Base-by-base conservation (phyloP, 2,113 vertebrate species). In the Chloropsis cyanopogon region DNA sequence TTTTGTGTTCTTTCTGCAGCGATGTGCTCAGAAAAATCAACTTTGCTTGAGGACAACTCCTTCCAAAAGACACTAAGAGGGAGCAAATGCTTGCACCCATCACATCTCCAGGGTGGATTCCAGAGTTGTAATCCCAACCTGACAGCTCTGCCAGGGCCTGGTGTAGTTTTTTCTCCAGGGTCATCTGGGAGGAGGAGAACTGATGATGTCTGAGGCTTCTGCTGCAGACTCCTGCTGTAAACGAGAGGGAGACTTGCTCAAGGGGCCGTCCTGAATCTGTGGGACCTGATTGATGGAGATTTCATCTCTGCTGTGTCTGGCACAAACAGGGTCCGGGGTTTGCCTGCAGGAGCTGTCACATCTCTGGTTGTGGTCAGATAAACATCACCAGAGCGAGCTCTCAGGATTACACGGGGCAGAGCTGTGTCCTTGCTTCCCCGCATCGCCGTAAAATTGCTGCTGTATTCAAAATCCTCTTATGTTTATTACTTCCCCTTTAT, bases 381-480 rank as follows among this genome's bases (percentile, higher is more conserved):
- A 60, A 56, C 52, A 53, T 17, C 49, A 56, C 16, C 72, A 56
- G 56, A 31, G 79, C 1, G 33, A 95, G 85, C 87, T 61, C 61
- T 44, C 12, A 49, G 90, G 95, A 91, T 96, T 95, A 96, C 46
- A 20, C 33, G 0, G 60, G 79, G 68, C 90, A 93, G 79, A 47
- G 18, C 10, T 2, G 12, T 33, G 90, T 61, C 92, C 96, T 94
- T 2, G 3, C 82, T 91, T 66, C 87, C 85, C 95, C 0, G 1
- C 76, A 4, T 5, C 0, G 0, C 84, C 0, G 0, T 61, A 65
- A 88, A 95, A 96, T 73, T 14, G 71, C 93, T 92, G 94, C 94
- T 83, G 54, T 31, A 33, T 53, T 66, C 37, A 28, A 92, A 96
- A 96, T 96, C 93, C 88, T 94, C 95, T 97, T 95, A 97, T 2